phyloP scores from a whole-genome alignment of 2,888 invertebrate species.

The Drosophila kambysellisi region DNA sequence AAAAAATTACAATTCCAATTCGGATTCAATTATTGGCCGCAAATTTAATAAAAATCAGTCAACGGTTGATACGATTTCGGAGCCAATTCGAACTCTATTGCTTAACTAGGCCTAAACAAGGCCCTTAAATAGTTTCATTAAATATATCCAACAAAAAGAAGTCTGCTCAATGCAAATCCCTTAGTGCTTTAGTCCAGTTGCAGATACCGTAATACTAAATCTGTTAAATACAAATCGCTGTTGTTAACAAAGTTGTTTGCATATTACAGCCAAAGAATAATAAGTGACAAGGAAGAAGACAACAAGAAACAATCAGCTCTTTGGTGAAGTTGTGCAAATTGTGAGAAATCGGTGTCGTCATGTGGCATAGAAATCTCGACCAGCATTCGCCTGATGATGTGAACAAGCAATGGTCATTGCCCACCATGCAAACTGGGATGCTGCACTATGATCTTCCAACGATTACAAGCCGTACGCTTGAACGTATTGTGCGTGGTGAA shows the following conservation, averaged over 20 bases:
- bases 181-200: no score
- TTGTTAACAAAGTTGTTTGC: not conserved
- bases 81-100: not conserved
- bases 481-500: constrained; percentile 89
- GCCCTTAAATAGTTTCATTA: not conserved
- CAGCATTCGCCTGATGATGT: no score
- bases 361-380: no score
- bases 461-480: constrained; percentile 91
- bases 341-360: no score
- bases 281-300: not conserved
- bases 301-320: no score
- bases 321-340: no score
- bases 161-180: no score
- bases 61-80: constrained; percentile 8
- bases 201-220: not conserved
- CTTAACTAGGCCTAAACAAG: not conserved
- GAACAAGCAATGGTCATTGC: constrained; percentile 90
- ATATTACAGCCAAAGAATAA: no score
- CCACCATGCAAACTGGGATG: constrained; percentile 85
- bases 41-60: constrained; percentile 47
- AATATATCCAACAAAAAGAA: not conserved
- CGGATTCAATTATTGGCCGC: constrained; percentile 41
- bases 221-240: no score
- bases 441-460: constrained; percentile 89
- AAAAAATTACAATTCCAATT: constrained; percentile 9